Conservation (phyloP, 2,797 vertebrate genomes). For the Loris lydekkerianus region DNA sequence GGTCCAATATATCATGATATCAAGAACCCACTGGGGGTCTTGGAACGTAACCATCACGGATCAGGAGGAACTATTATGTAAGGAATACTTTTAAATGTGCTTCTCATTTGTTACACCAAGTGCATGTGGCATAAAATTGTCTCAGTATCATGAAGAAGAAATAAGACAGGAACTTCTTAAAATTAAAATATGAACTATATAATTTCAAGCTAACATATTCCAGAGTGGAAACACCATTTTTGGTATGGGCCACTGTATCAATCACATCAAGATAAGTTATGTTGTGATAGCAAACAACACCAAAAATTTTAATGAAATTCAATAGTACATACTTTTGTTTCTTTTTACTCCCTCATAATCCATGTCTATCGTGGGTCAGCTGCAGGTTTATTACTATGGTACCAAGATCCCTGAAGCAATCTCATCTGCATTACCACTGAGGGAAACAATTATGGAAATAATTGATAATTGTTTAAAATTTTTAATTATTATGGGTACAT, state of each 20-base stretch:
- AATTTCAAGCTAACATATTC: neutral
- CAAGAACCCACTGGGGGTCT: neutral
- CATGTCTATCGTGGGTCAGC: neutral
- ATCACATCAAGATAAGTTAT: neutral
- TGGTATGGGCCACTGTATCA: neutral
- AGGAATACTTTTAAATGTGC: neutral
- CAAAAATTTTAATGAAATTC: neutral
- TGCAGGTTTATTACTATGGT: neutral
- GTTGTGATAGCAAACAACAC: neutral
- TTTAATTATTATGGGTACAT: neutral
- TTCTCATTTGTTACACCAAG: neutral
- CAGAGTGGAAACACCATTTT: neutral
- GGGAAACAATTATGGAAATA: neutral
- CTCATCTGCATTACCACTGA: neutral
- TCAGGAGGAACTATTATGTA: neutral
- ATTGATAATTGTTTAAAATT: neutral
- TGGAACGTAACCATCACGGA: neutral
- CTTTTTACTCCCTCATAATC: neutral
- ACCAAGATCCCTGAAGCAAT: neutral
- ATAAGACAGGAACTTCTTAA: neutral
- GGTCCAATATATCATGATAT: neutral
- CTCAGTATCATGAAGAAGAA: neutral
- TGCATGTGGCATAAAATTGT: neutral
- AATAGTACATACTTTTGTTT: neutral
- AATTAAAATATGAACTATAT: neutral